phyloP scores from a whole-genome alignment of 2,113 vertebrate species.

The Pseudorasbora parva region DNA sequence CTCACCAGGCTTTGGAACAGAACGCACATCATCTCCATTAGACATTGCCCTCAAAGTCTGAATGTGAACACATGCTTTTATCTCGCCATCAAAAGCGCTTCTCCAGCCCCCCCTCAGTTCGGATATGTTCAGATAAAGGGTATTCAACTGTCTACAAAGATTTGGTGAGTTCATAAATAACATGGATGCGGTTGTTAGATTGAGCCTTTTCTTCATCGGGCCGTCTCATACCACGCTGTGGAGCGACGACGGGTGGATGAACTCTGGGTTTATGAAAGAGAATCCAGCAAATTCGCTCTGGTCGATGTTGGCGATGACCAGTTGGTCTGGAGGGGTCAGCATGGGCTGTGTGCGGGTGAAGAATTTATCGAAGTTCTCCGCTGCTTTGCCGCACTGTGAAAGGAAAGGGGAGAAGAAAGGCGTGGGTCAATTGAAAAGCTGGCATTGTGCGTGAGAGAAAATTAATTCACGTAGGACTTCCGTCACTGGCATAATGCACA shows the following conservation, averaged over 20 bases:
- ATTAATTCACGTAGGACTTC: not conserved
- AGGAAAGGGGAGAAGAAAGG: constrained; percentile 21
- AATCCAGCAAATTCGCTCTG: constrained; percentile 97
- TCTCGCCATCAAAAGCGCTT: not conserved
- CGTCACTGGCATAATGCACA: not conserved
- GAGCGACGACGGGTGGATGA: constrained; percentile 83
- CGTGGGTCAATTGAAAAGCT: not conserved
- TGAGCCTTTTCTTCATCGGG: not conserved
- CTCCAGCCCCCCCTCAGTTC: constrained; percentile 4
- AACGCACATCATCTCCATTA: not conserved
- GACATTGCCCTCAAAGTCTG: constrained; percentile 30
- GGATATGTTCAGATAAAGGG: constrained; percentile 51
- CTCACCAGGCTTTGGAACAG: not conserved
- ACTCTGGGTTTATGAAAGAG: constrained; percentile 94
- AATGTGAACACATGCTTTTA: not conserved
- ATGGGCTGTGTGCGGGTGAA: constrained; percentile 95
- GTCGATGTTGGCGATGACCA: constrained; percentile 98
- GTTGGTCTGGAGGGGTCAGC: constrained; percentile 93
- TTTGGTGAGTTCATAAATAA: constrained; percentile 38
- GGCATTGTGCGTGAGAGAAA: constrained; percentile 7
- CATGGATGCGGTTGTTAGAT: not conserved
- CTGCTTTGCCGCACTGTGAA: constrained; percentile 92
- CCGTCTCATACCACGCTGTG: constrained; percentile 86
- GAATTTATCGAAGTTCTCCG: constrained; percentile 98
- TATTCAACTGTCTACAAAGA: constrained; percentile 46